Evolutionary conservation across 1,140 invertebrate genomes (phyloP).

Genomic region (Sinella curviseta): DNA sequence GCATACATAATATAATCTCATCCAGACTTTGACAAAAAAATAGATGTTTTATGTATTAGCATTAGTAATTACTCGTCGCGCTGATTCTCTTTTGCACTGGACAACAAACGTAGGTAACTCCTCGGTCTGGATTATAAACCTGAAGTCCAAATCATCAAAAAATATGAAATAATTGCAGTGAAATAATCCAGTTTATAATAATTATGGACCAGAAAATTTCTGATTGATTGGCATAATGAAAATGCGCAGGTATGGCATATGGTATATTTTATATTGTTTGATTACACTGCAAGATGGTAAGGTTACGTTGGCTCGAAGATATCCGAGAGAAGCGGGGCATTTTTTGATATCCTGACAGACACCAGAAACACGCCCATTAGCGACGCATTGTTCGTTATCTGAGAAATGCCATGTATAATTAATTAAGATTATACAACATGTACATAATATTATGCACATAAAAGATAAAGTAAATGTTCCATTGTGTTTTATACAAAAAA

Average conservation of each 20-base stretch:
- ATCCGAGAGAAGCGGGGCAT: neutral
- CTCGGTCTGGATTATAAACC: too few relatives aligned
- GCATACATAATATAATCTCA: neutral
- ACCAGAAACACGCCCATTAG: neutral
- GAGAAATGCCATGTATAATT: too few relatives aligned
- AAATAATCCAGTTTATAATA: too few relatives aligned
- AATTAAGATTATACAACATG: too few relatives aligned
- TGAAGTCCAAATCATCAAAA: too few relatives aligned
- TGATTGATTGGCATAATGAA: neutral
- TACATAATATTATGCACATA: too few relatives aligned
- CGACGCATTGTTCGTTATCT: neutral
- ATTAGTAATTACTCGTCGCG: constrained; percentile 9
- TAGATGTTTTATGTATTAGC: too few relatives aligned
- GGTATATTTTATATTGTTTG: neutral
- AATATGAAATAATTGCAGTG: neutral
- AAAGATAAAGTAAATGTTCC: too few relatives aligned
- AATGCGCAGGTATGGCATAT: neutral
- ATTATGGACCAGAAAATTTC: neutral
- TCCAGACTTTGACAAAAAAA: too few relatives aligned
- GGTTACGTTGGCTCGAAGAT: neutral
- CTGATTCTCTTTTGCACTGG: neutral
- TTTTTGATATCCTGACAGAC: neutral
- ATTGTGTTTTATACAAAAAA: too few relatives aligned
- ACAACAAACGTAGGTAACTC: constrained; percentile 3
- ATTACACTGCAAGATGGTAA: constrained; percentile 1